Base-by-base conservation (phyloP, 2,888 invertebrate genomes). In the Andrena fulva region DNA sequence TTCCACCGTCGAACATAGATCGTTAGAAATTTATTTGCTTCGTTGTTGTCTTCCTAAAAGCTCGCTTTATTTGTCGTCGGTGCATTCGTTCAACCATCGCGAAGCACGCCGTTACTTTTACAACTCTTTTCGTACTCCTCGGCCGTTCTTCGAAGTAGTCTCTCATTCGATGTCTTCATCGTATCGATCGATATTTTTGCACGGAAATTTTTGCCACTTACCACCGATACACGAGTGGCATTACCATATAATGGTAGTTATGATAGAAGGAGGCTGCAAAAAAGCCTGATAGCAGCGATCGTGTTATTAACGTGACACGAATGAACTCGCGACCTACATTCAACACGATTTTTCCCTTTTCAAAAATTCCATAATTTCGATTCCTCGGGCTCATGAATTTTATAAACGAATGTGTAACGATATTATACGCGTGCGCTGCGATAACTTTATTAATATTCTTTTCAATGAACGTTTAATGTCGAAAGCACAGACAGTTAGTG, bases 241-340 rank as follows among this genome's bases (percentile, higher is more conserved):
- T 72, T 72, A 72, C 35, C 72, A 52, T 72, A 63, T 35, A 72
- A 33, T 52, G 10, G 63, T n/a, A 20, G 48, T 60, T 60, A n/a
- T 31, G 70, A 29, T 60, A 20, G 48, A 60, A 48, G n/a, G 48
- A 60, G 20, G 70, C 60, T 60, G 48, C 60, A 48, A 70, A 70
- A 70, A 50, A 60, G 20, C 20, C n/a, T 48, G 31, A 60, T 70
- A 70, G 60, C 16, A 60, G 24, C 31, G 12, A 48, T 16, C 31
- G 7, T 20, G 29, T 16, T 12, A 60, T 42, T 70, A 60, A 35
- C n/a, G 48, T 31, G 42, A 12, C 60, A 50, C 42, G 60, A 70
- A 60, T 70, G 50, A 48, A 31, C 29, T 48, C 3, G 20, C 31
- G 54, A 7, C 20, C 29, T 42, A 8, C 27, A 20, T 60, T 60